Percentiles rank a stretch among this genome's conserved stretches.
phyloP scores from a whole-genome alignment of 1,140 invertebrate genomes.

The Sesamia nonagrioides region DNA sequence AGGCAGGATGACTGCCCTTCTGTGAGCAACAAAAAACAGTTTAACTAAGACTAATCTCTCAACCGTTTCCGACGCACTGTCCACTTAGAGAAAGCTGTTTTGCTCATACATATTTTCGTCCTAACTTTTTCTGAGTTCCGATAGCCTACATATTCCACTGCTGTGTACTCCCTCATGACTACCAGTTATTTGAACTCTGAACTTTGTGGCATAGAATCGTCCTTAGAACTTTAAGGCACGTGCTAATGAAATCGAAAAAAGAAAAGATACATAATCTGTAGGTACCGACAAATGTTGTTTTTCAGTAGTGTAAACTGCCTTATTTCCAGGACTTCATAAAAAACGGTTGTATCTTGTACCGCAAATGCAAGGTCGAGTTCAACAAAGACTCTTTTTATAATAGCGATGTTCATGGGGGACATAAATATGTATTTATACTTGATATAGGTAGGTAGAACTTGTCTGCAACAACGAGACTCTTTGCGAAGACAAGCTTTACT shows the following conservation, averaged over 20 bases:
- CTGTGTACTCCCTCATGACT: no score
- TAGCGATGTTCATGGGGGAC: conserved; percentile 21
- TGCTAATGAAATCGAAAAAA: no score
- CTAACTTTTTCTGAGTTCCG: no score
- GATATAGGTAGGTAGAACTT: not conserved
- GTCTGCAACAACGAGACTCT: conserved; percentile 11
- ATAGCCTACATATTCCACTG: no score
- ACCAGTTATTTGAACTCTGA: no score
- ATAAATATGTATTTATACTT: conserved; percentile 20
- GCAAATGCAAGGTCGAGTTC: conserved; percentile 41
- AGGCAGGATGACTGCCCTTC: conserved; percentile 78
- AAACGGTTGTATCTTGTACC: conserved; percentile 38
- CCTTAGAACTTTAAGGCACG: no score
- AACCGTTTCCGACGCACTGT: not conserved
- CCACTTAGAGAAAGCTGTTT: not conserved
- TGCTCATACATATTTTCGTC: not conserved
- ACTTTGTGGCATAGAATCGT: no score
- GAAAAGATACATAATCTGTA: no score
- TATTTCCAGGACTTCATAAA: conserved; percentile 41
- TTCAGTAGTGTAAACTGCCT: conserved; percentile 25
- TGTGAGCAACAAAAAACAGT: conserved; percentile 50
- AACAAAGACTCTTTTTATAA: conserved; percentile 42
- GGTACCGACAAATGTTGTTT: no score
- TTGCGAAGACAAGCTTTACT: not conserved
- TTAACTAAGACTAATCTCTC: no score